Evolutionary conservation across 2,113 vertebrate genomes (phyloP), one percentile per base, ranked within the genome.

Genomic region (Anoplopoma fimbria): DNA sequence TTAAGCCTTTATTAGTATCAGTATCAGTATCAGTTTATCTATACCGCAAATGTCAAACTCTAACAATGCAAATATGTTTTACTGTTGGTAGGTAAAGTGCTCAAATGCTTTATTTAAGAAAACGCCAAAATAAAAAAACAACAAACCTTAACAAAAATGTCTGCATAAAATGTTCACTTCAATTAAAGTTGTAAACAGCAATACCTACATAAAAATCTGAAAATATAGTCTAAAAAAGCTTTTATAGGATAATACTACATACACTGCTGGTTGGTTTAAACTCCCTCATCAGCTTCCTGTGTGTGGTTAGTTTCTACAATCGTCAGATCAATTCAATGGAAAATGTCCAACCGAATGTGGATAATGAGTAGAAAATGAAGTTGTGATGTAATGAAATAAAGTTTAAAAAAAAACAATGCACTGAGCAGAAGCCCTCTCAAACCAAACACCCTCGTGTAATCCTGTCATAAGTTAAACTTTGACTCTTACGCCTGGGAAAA

Each of bases 401-500:
- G 19, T 49, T 42, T 15, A 14, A 14, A 4, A 15, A 36, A 49
- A n/a, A 53, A 10, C 23, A n/a, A 53, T 55, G 23, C 51, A 25
- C 23, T 5, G 19, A 40, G 34, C 63, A 9, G 36, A 51, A 47
- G 14, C 4, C 49, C 21, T 60, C 45, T 27, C 12, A 9, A 64
- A 74, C 8, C 12, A 9, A 64, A 74, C 8, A 19, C 4, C 62
- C 25, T 51, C 23, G 60, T 10, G 10, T 42, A 36, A 53, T 67
- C 12, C 36, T 38, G 47, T 60, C 34, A 71, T 4, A 19, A 2
- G 36, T 62, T 78, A 40, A 64, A 19, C 58, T 68, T 36, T 2
- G 64, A 38, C 53, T 29, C 64, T 65, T 4, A 9, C 0, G 3
- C 3, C 64, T 82, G 81, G 75, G 45, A 79, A 57, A 68, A 75